Percentiles rank a stretch among this genome's conserved stretches.
Evolutionary conservation across 1,140 invertebrate genomes (phyloP).

Genomic region (Leptinotarsa lineolata): DNA sequence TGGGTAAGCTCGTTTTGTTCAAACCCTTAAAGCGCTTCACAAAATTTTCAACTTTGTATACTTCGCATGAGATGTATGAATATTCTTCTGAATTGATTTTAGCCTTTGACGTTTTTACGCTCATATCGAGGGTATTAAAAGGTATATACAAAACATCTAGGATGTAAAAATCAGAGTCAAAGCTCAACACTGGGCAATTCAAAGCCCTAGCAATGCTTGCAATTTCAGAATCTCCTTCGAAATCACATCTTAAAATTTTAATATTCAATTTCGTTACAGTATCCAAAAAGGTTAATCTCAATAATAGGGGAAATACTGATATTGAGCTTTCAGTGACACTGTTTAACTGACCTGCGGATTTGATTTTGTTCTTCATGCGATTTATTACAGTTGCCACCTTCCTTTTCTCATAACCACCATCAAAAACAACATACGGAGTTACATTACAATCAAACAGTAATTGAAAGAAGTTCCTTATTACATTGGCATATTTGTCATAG

Average conservation of each 20-base stretch:
- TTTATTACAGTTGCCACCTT: conserved; percentile 74
- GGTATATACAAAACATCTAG: conserved; percentile 83
- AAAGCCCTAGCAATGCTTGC: conserved; percentile 75
- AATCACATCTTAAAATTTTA: conserved; percentile 71
- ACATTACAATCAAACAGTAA: conserved; percentile 74
- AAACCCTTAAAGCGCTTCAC: conserved; percentile 67
- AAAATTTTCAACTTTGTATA: conserved; percentile 75
- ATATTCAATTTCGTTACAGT: conserved; percentile 68
- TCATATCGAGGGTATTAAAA: conserved; percentile 62
- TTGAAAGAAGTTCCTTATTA: conserved; percentile 72
- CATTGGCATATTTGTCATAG: conserved; percentile 75
- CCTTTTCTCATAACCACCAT: conserved; percentile 77
- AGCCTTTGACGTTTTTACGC: conserved; percentile 38
- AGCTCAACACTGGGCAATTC: conserved; percentile 82
- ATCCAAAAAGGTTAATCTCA: conserved; percentile 73
- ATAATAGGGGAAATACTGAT: conserved; percentile 71
- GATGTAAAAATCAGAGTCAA: conserved; percentile 91
- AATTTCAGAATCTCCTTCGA: conserved; percentile 86
- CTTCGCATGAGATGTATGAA: conserved; percentile 66
- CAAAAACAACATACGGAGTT: conserved; percentile 77
- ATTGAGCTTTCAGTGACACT: conserved; percentile 56
- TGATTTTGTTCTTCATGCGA: conserved; percentile 67
- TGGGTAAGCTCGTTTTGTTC: conserved; percentile 69
- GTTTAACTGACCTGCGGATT: conserved; percentile 58
- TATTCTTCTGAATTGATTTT: conserved; percentile 40